Percentiles rank a stretch among this genome's conserved stretches.
Evolutionary conservation across 2,888 invertebrate genomes (phyloP).

Genomic region (Hydriomena furcata): DNA sequence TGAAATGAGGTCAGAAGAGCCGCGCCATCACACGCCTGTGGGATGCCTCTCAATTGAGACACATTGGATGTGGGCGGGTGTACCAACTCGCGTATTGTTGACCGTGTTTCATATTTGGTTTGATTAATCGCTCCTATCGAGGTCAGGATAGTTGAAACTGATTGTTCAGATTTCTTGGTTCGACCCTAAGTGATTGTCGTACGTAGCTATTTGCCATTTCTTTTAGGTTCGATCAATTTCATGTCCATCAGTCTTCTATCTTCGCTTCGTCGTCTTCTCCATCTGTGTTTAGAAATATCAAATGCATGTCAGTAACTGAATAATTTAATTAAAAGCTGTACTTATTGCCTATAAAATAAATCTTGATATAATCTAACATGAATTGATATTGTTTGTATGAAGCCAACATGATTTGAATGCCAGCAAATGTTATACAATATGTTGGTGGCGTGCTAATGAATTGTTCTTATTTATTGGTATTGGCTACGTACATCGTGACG

Average conservation of each 20-base stretch:
- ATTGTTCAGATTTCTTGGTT: constrained; percentile 13
- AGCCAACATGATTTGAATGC: constrained; percentile 35
- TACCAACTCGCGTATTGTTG: constrained; percentile 42
- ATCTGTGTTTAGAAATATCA: constrained; percentile 43
- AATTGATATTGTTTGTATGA: constrained; percentile 40
- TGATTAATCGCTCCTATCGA: constrained; percentile 38
- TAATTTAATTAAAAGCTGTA: constrained; percentile 33
- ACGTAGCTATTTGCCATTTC: constrained; percentile 2
- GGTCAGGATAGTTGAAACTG: constrained; percentile 27
- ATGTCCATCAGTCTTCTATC: constrained; percentile 41
- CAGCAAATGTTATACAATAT: constrained; percentile 35
- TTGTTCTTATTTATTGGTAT: constrained; percentile 42
- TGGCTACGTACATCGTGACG: constrained; percentile 48
- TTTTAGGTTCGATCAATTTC: constrained; percentile 23
- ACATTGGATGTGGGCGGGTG: constrained; percentile 56
- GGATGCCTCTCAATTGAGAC: constrained; percentile 63
- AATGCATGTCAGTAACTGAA: constrained; percentile 40
- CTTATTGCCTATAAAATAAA: constrained; percentile 28
- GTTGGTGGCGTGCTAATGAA: constrained; percentile 44
- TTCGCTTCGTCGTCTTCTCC: constrained; percentile 39
- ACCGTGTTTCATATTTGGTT: constrained; percentile 35
- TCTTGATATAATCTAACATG: constrained; percentile 38
- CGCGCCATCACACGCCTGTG: constrained; percentile 49
- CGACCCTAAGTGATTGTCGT: constrained; percentile 19
- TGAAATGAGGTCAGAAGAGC: constrained; percentile 65